Conservation (phyloP, 2,888 invertebrate species). For the Ecliptopera silaceata region DNA sequence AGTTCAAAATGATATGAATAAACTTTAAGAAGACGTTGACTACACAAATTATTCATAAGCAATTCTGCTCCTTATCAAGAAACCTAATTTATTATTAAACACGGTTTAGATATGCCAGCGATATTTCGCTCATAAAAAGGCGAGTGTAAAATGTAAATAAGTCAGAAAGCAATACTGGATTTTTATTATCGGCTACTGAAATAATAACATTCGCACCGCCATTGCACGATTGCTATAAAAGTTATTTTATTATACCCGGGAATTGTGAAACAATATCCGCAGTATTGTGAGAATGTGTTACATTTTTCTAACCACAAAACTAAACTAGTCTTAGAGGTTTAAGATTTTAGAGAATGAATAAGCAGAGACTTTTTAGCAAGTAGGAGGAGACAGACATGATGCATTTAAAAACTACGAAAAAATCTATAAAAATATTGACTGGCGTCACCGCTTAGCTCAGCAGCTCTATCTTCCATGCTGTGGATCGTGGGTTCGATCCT, state of each 20-base stretch:
- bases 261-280: neutral
- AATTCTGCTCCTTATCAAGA: neutral
- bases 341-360: no score
- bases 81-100: neutral
- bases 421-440: no score
- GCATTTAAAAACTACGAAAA: no score
- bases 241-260: neutral
- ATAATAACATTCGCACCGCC: neutral
- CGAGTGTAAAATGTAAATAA: neutral
- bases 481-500: no score
- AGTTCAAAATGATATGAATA: no score
- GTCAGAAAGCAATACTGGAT: neutral
- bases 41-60: neutral
- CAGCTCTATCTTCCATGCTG: no score
- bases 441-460: no score
- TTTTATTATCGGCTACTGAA: constrained; percentile 2
- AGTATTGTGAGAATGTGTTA: no score
- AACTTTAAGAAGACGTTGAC: neutral
- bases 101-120: neutral
- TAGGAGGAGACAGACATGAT: no score
- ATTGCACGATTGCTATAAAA: constrained; percentile 6
- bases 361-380: no score
- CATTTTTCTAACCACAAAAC: no score
- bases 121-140: neutral
- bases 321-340: no score